phyloP scores from a whole-genome alignment of 2,888 invertebrate species.

The Cremastobaeus sp. region DNA sequence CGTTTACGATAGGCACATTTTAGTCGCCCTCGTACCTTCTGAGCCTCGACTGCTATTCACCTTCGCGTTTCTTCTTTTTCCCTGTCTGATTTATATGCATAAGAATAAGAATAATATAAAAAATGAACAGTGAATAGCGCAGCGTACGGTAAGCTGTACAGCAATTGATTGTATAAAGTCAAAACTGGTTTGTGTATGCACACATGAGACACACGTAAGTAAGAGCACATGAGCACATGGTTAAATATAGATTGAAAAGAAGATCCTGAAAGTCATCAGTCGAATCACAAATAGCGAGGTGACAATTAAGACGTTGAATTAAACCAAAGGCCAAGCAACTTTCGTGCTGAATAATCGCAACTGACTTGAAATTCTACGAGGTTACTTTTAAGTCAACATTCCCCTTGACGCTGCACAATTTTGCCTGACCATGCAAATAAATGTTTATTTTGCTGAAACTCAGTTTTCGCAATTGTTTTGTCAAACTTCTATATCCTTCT shows the following conservation, averaged over 20 bases:
- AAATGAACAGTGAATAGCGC: constrained; percentile 37
- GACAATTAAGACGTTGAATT: constrained; percentile 55
- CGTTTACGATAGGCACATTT: not conserved
- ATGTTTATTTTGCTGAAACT: too few relatives aligned
- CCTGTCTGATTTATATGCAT: constrained; percentile 44
- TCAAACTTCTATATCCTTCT: too few relatives aligned
- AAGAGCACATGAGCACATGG: constrained; percentile 43
- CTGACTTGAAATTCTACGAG: constrained; percentile 11
- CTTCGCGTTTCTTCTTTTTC: constrained; percentile 35
- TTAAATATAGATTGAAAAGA: constrained; percentile 58
- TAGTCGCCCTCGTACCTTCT: constrained; percentile 6
- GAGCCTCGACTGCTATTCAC: constrained; percentile 18
- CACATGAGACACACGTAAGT: constrained; percentile 50
- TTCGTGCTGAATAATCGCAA: constrained; percentile 34
- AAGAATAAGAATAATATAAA: constrained; percentile 50
- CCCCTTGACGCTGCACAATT: too few relatives aligned
- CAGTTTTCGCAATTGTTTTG: too few relatives aligned
- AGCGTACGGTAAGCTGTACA: constrained; percentile 42
- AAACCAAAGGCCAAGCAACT: constrained; percentile 19
- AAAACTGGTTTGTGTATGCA: constrained; percentile 57
- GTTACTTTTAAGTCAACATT: constrained; percentile 15
- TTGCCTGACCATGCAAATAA: too few relatives aligned
- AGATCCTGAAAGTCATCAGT: constrained; percentile 57
- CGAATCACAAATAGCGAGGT: constrained; percentile 42
- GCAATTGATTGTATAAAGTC: constrained; percentile 56